Base-by-base conservation (phyloP, 2,113 vertebrate genomes). In the Neopipo cinnamomea region DNA sequence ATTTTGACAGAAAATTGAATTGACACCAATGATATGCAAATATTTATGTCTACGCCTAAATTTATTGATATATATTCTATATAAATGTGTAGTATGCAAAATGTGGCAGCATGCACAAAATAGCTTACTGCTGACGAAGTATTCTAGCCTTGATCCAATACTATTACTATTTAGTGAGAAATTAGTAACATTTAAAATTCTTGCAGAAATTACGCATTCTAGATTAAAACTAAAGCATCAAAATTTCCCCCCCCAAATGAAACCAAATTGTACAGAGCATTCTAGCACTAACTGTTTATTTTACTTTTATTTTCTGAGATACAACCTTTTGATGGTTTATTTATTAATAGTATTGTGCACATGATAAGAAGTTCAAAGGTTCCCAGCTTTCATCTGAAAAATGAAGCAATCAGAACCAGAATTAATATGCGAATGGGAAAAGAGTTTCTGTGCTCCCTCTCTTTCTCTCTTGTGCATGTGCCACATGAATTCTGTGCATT, bases 1-100 rank as follows among this genome's bases (percentile, higher is more conserved):
- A 79, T 85, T 91, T 93, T 91, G 53, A 89, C 31, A 83, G 49
- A 66, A 95, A 90, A 91, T 62, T 73, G 24, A 91, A 85, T 53
- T 62, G 49, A 49, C 35, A 76, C 12, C 13, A 76, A n/a, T 28
- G 11, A 44, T 49, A 73, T 70, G 31, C 9, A 75, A 72, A n/a
- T 85, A 61, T 73, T 83, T 79, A 82, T 67, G 25, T 61, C 30
- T 74, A 24, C 49, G 20, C 39, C 22, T 77, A 56, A 77, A 81
- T 49, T 28, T 81, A 39, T 78, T 7, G 30, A 14, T 33, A 8
- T 30, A 4, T 68, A 11, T 30, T 75, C 27, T 88, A 30, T 49
- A 49, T 53, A 63, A 12, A 8, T 14, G 2, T 18, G 2, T 44
- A 82, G 31, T 28, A 72, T 44, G 13, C 56, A 58, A 87, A 88